phyloP scores from a whole-genome alignment of 2,888 invertebrate species.

The Dromius quadrimaculatus region DNA sequence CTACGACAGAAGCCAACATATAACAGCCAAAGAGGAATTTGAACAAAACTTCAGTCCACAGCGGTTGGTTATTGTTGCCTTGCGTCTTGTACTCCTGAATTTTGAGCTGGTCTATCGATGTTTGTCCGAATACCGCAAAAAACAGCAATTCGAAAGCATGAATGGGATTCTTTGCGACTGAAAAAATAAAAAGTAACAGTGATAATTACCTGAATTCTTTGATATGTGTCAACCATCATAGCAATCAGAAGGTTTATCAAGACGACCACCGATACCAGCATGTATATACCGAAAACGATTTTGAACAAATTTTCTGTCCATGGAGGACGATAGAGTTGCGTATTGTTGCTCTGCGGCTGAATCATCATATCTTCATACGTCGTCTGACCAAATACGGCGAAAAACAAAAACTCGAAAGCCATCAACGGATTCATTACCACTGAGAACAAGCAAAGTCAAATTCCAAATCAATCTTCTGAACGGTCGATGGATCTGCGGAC shows the following conservation, averaged over 20 bases:
- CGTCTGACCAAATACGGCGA: constrained; percentile 96
- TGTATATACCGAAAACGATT: constrained; percentile 95
- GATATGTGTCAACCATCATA: constrained; percentile 99
- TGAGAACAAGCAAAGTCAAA: constrained; percentile 66
- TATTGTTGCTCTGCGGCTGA: constrained; percentile 62
- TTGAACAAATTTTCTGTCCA: constrained; percentile 91
- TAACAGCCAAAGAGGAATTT: constrained; percentile 93
- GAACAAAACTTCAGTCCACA: constrained; percentile 88
- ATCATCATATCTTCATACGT: constrained; percentile 81
- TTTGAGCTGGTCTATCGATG: constrained; percentile 84
- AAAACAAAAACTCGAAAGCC: constrained; percentile 97
- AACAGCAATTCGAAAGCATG: constrained; percentile 97
- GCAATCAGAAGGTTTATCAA: constrained; percentile 99
- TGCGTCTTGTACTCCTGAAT: constrained; percentile 71
- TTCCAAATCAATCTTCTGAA: constrained; percentile 48
- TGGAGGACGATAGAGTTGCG: constrained; percentile 80
- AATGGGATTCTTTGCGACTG: constrained; percentile 92
- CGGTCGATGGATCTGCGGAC: constrained; percentile 5
- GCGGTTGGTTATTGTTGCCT: constrained; percentile 74
- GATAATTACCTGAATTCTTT: constrained; percentile 94
- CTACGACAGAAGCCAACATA: constrained; percentile 99
- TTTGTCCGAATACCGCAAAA: constrained; percentile 98
- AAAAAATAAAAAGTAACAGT: constrained; percentile 69
- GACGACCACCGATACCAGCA: constrained; percentile 98
- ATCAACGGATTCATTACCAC: constrained; percentile 89